These are phyloP conservation scores for Sebastes oblongus DNA, from an alignment of 2,797 vertebrate species.

Conservation along the genomic window DNA sequence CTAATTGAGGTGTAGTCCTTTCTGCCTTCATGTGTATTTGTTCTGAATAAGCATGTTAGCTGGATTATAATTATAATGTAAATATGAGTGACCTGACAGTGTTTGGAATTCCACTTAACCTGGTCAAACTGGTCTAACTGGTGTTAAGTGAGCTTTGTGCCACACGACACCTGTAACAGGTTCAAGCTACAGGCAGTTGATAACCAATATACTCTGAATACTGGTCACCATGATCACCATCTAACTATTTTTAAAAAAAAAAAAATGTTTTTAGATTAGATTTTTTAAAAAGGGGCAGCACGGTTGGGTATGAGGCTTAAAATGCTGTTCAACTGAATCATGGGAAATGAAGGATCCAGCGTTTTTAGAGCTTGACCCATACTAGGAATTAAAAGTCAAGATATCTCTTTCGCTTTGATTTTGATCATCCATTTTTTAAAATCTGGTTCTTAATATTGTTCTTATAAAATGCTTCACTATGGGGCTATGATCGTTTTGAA, in stretches of 20 bases:
- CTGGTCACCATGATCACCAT: not conserved
- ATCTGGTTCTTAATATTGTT: not conserved
- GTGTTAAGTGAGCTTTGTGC: not conserved
- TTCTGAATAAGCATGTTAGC: not conserved
- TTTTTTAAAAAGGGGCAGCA: not conserved
- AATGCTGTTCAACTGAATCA: not conserved
- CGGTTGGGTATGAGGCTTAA: not conserved
- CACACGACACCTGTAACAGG: not conserved
- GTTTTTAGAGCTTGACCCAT: not conserved
- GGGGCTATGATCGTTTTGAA: not conserved
- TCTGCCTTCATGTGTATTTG: not conserved
- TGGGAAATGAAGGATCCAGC: not conserved
- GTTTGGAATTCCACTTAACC: not conserved
- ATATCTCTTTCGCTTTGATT: too few relatives aligned
- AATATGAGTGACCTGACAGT: not conserved
- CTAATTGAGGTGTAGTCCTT: not conserved
- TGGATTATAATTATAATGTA: not conserved
- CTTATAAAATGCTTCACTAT: too few relatives aligned
- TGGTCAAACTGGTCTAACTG: slow-evolving; percentile 45
- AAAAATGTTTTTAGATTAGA: not conserved
- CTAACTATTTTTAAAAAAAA: not conserved
- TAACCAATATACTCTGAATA: not conserved
- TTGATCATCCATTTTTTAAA: not conserved
- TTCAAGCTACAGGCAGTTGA: not conserved
- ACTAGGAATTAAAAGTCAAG: too few relatives aligned